Base-by-base conservation (phyloP, 2,888 invertebrate genomes). In the Thelaira solivaga region DNA sequence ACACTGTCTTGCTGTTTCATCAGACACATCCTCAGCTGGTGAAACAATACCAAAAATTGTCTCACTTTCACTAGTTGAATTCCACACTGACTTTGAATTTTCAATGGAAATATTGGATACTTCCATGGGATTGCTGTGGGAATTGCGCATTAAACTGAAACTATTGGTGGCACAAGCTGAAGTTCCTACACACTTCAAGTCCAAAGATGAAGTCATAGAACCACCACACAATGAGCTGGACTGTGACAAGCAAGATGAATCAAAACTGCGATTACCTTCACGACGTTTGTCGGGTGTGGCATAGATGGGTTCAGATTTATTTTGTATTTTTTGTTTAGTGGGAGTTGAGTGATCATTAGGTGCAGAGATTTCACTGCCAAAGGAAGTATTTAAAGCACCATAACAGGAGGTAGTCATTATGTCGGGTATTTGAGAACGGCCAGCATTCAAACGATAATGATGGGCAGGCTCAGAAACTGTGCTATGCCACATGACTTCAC, bases 361-460 rank as follows among this genome's bases (percentile, higher is more conserved):
- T 10, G 81, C 81, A 7, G 68, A 68, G 4, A 68, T 78, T 53
- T 73, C 82, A 76, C 85, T 86, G 10, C 75, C 79, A 76, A 87
- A 85, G 8, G 87, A 83, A 51, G 82, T 83, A 64, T 89, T 88
- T 5, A 89, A 80, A 1, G 86, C 84, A 78, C 89, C 89, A 80
- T 89, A 89, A 75, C 89, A 89, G 1, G 89, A 89, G 34, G 88
- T 86, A 68, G 88, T 89, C 89, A 89, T 89, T 49, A 89, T 88
- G 75, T 88, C 88, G 22, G 86, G 86, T 45, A 77, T 75, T 11
- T 69, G 41, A 3, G 59, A 26, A n/a, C 74, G 64, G 13, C 51
- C 74, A 3, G 43, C 18, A 64, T 16, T 59, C 57, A 80, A 81
- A 24, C 80, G 80, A n/a, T 57, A 81, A 10, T 84, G 82, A 62